Base-by-base conservation (phyloP, 2,797 vertebrate species). In the Pyrocephalus nanus region DNA sequence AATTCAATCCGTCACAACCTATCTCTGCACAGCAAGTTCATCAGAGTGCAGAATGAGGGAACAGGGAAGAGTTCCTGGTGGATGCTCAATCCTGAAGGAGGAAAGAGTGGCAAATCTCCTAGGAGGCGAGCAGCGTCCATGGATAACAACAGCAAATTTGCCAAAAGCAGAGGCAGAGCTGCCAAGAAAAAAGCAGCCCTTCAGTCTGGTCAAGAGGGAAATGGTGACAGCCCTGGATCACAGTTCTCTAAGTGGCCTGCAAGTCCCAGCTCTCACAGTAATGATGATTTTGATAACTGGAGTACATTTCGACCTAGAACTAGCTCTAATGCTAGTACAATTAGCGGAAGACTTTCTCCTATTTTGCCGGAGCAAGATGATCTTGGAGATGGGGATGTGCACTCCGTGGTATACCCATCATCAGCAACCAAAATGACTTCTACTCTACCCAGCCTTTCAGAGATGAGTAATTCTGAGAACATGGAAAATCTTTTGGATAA, bases 31-130 rank as follows among this genome's bases (percentile, higher is more conserved):
- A 99, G 99, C 97, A 99, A 99, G 94, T 99, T 99, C 90, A 97
- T 99, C 65, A 98, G 99, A 9, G 99, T 99, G 77, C 99, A 99
- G 98, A 99, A 99, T 71, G 99, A 99, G 95, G 99, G 99, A 61
- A 99, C 99, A 4, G 99, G 99, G 38, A 99, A 99, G 97, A 99
- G 99, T 97, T 99, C 99, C 15, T 99, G 99, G 99, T 99, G 99
- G 99, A 99, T 99, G 98, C 98, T 99, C 7, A 99, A 99, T 96
- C 99, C 99, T 0, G 99, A 99, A 95, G 99, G 99, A 15, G 99
- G 99, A 65, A 99, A 99, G 97, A 99, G 99, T 12, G 99, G 99
- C 45, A 99, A 99, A 93, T 99, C 99, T 20, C 99, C 99, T 8
- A 98, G 99, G 69, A 99, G 99, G 97, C 97, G 99, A 86, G 99